These are phyloP conservation scores for Keiferia lycopersicella DNA, from an alignment of 2,888 invertebrate genomes.

Conservation along the genomic window DNA sequence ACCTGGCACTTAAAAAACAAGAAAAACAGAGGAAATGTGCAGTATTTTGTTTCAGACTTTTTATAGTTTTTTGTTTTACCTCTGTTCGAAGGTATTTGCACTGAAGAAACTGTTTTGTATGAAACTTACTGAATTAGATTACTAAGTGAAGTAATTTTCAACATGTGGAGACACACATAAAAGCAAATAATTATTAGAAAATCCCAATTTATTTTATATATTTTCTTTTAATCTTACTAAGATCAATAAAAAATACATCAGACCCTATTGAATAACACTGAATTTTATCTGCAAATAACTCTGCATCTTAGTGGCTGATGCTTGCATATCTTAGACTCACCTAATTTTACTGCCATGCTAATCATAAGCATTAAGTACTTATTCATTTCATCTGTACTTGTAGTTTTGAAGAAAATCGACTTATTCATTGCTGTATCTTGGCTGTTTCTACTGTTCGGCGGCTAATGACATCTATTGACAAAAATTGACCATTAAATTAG, in stretches of 20 bases:
- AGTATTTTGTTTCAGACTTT: too few species aligned
- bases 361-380: conserved; percentile 1
- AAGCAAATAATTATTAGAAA: too few species aligned
- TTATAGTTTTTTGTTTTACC: too few species aligned
- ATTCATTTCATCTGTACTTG: conserved; percentile 5
- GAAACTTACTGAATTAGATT: too few species aligned
- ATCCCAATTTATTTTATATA: too few species aligned
- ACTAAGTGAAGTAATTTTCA: too few species aligned
- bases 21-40: background rate
- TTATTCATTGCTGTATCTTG: background rate
- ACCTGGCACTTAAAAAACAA: background rate
- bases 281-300: background rate
- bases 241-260: background rate
- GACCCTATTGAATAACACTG: background rate
- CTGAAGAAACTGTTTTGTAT: too few species aligned
- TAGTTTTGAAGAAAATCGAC: conserved; percentile 16
- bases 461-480: background rate
- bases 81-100: too few species aligned
- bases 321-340: background rate
- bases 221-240: too few species aligned
- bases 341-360: background rate
- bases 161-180: too few species aligned
- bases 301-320: background rate
- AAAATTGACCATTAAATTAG: background rate
- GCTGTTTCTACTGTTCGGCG: background rate